Percentiles rank a stretch among this genome's conserved stretches.
phyloP scores from a whole-genome alignment of 1,140 invertebrate species.

The Campoletis sonorensis region DNA sequence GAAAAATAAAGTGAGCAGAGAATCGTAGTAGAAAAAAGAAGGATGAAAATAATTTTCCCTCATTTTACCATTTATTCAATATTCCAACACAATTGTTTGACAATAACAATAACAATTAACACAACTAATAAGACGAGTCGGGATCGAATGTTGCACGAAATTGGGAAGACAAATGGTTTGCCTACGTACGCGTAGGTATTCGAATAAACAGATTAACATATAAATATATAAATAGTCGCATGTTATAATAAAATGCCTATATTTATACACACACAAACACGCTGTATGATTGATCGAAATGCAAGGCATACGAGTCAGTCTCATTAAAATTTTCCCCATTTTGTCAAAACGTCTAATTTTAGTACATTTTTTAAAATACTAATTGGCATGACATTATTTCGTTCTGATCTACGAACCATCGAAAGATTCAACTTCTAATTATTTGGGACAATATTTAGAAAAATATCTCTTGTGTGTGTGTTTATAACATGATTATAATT shows the following conservation, averaged over 20 bases:
- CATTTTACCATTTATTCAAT: constrained; percentile 45
- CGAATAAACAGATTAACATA: neutral
- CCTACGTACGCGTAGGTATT: constrained; percentile 42
- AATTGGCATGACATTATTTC: neutral
- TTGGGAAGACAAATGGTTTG: constrained; percentile 16
- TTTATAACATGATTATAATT: neutral
- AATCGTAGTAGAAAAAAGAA: too few relatives aligned
- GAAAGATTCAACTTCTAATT: too few relatives aligned
- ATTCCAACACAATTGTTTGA: constrained; percentile 51
- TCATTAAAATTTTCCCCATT: constrained; percentile 57
- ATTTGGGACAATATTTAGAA: neutral
- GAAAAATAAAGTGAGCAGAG: too few relatives aligned
- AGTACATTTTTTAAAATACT: constrained; percentile 9
- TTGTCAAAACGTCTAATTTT: neutral
- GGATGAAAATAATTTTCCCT: constrained; percentile 16
- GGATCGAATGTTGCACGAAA: constrained; percentile 52
- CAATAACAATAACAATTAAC: constrained; percentile 52
- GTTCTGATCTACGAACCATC: neutral
- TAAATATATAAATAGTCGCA: neutral
- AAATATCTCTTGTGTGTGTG: constrained; percentile 26
- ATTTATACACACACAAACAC: too few relatives aligned
- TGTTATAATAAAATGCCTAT: neutral
- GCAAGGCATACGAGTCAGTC: constrained; percentile 71
- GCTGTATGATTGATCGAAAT: constrained; percentile 34
- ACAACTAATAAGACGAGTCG: constrained; percentile 31